These are phyloP conservation scores for Rapana venosa DNA, from an alignment of 2,888 invertebrate genomes.

Conservation along the genomic window DNA sequence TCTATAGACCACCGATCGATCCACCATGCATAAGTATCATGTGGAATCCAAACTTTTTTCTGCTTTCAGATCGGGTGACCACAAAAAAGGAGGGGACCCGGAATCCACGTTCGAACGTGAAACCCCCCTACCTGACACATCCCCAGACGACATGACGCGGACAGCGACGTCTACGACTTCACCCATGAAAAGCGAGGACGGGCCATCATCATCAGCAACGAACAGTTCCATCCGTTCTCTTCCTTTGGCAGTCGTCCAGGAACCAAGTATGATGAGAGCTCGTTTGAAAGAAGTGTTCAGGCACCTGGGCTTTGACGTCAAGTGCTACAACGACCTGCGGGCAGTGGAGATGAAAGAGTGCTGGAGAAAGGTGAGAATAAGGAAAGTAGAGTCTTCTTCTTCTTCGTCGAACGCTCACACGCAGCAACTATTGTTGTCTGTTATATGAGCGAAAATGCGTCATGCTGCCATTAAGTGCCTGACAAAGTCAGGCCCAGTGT, in stretches of 20 bases:
- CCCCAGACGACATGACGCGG: background rate
- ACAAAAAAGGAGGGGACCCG: background rate
- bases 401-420: too few species aligned
- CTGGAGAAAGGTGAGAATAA: slow-evolving; percentile 67
- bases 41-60: background rate
- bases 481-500: too few species aligned
- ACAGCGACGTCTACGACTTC: slow-evolving; percentile 50
- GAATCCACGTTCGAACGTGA: background rate
- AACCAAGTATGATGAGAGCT: slow-evolving; percentile 44
- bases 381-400: too few species aligned
- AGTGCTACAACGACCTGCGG: slow-evolving; percentile 46
- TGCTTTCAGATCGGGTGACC: background rate
- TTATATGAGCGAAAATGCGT: too few species aligned
- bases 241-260: slow-evolving; percentile 46
- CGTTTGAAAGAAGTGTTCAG: slow-evolving; percentile 46
- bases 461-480: too few species aligned
- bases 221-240: slow-evolving; percentile 40
- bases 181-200: slow-evolving; percentile 48
- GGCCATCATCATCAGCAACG: slow-evolving; percentile 55
- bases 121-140: background rate
- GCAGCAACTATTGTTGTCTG: too few species aligned
- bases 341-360: slow-evolving; percentile 44
- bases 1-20: too few species aligned
- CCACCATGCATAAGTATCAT: background rate
- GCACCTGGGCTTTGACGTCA: slow-evolving; percentile 49